phyloP scores from a whole-genome alignment of 2,797 vertebrate genomes.

The Chromobotia macracanthus region DNA sequence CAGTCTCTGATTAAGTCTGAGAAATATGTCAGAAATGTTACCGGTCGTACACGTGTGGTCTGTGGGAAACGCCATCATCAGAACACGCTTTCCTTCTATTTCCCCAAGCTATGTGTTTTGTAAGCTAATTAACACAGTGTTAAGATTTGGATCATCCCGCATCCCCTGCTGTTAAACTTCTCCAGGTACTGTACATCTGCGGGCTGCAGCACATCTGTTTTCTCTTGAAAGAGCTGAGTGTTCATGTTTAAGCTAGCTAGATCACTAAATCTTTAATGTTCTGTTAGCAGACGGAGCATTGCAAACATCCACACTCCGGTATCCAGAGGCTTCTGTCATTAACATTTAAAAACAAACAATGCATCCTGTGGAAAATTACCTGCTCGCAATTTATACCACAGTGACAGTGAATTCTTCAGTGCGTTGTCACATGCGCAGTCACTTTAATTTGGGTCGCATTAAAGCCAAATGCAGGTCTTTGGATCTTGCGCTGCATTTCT shows the following conservation, averaged over 20 bases:
- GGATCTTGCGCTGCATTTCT: constrained; percentile 26
- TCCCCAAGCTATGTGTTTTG: constrained; percentile 27
- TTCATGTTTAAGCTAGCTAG: constrained; percentile 43
- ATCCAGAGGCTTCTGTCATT: constrained; percentile 75
- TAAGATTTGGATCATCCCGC: constrained; percentile 37
- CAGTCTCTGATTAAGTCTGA: too few species aligned
- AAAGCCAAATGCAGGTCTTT: neutral
- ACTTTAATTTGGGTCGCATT: constrained; percentile 42
- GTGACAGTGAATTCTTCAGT: constrained; percentile 44
- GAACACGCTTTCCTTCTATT: neutral
- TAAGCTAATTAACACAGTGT: constrained; percentile 19
- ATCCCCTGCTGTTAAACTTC: constrained; percentile 28
- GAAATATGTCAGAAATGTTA: neutral
- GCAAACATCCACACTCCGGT: constrained; percentile 64
- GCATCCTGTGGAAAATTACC: constrained; percentile 23
- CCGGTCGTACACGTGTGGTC: neutral
- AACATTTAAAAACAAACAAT: constrained; percentile 66
- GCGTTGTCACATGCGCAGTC: constrained; percentile 24
- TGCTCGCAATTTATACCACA: constrained; percentile 55
- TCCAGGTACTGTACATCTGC: constrained; percentile 22
- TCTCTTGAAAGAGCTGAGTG: constrained; percentile 44
- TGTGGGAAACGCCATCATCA: constrained; percentile 4
- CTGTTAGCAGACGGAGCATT: constrained; percentile 68
- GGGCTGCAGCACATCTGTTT: constrained; percentile 8
- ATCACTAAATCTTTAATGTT: constrained; percentile 74